These are phyloP conservation scores for Gallirallus australis DNA, from an alignment of 2,797 vertebrate genomes.

Conservation along the genomic window DNA sequence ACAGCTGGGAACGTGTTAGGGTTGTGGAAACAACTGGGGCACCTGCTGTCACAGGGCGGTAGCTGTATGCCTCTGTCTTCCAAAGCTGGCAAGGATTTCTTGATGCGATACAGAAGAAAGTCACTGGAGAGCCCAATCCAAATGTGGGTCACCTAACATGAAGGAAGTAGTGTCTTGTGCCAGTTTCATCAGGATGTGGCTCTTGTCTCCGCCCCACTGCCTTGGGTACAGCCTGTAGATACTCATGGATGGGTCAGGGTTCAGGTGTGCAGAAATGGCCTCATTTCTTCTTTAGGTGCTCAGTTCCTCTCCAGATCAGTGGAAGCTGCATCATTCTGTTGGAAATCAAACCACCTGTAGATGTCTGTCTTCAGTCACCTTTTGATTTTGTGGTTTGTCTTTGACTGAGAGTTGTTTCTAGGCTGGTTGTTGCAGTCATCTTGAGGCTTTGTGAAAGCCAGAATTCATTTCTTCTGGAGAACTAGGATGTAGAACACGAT, in stretches of 20 bases:
- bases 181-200: background rate
- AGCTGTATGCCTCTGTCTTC: background rate
- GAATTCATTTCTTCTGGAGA: background rate
- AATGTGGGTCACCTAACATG: background rate
- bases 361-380: conserved; percentile 46
- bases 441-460: background rate
- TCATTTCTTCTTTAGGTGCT: background rate
- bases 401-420: background rate
- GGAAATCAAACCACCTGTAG: conserved; percentile 33
- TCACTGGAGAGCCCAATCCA: background rate
- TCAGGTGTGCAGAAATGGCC: background rate
- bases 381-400: background rate
- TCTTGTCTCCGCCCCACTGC: background rate
- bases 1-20: background rate
- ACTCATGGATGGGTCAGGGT: rapidly evolving
- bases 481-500: background rate
- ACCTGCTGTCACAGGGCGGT: rapidly evolving
- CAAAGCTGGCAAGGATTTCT: background rate
- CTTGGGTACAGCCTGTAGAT: background rate
- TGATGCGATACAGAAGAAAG: background rate
- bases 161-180: background rate
- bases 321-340: background rate
- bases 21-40: background rate
- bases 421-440: background rate
- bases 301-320: background rate